A percentile compares a stretch with the other conserved stretches of the same genome.
phyloP scores from a whole-genome alignment of 1,140 invertebrate species.

The Dendroctonus valens region DNA sequence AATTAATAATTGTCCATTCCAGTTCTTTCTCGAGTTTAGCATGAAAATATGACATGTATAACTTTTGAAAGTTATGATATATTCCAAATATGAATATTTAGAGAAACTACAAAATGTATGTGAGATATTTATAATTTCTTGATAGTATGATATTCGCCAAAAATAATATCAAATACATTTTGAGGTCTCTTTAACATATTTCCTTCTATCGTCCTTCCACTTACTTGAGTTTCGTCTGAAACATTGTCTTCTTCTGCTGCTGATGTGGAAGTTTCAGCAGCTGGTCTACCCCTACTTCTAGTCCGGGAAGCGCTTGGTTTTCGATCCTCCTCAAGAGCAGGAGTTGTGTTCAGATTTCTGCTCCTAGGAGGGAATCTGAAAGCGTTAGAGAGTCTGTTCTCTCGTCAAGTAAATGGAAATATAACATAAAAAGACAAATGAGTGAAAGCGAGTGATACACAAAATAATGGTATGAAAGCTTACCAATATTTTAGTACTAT shows the following conservation, averaged over 20 bases:
- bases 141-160: too few relatives aligned
- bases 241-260: slow-evolving; percentile 39
- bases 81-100: too few relatives aligned
- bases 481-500: too few relatives aligned
- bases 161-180: too few relatives aligned
- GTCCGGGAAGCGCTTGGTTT: slow-evolving; percentile 48
- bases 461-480: neutral
- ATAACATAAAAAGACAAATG: neutral
- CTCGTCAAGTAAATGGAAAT: slow-evolving; percentile 12
- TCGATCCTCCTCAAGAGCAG: slow-evolving; percentile 46
- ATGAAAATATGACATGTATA: too few relatives aligned
- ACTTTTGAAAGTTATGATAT: too few relatives aligned
- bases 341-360: slow-evolving; percentile 57
- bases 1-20: too few relatives aligned
- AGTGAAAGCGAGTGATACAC: neutral
- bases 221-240: slow-evolving; percentile 48
- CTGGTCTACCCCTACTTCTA: slow-evolving; percentile 54
- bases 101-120: too few relatives aligned
- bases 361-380: slow-evolving; percentile 52
- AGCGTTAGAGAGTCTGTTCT: slow-evolving; percentile 21
- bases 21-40: too few relatives aligned
- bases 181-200: too few relatives aligned
- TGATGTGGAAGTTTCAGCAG: slow-evolving; percentile 30
- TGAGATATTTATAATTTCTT: too few relatives aligned
- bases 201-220: neutral